These are phyloP conservation scores for Platalea minor DNA, from an alignment of 2,797 vertebrate genomes.

Conservation along the genomic window DNA sequence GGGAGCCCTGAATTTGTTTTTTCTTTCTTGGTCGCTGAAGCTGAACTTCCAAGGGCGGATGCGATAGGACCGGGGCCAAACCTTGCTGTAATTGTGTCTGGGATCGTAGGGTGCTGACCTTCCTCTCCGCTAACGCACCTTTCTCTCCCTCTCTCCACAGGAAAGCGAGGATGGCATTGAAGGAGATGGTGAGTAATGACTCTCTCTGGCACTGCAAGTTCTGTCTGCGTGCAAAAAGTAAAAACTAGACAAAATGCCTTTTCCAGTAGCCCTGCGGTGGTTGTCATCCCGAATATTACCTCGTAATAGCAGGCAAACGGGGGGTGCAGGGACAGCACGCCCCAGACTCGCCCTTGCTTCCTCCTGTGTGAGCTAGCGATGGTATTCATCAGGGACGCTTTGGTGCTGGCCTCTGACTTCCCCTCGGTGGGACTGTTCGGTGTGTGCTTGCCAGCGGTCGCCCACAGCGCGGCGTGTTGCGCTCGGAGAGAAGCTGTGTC, in stretches of 20 bases:
- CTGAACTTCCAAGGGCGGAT: not conserved
- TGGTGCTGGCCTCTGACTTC: not conserved
- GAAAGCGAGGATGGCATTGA: constrained; percentile 95
- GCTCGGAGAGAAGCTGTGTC: rapidly evolving
- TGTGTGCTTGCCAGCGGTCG: rapidly evolving
- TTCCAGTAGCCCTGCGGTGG: rapidly evolving
- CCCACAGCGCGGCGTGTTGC: rapidly evolving
- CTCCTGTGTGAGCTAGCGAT: not conserved
- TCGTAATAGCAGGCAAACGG: rapidly evolving
- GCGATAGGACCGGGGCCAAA: rapidly evolving
- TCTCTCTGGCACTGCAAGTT: not conserved
- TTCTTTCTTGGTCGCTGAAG: not conserved
- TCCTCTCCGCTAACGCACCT: not conserved
- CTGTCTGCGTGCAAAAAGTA: not conserved
- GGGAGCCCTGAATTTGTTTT: not conserved
- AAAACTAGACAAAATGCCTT: not conserved
- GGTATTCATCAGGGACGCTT: rapidly evolving
- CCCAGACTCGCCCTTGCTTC: rapidly evolving
- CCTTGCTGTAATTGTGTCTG: not conserved
- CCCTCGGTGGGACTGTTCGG: not conserved
- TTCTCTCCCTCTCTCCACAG: constrained; percentile 66
- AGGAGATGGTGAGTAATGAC: constrained; percentile 85
- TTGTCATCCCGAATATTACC: not conserved
- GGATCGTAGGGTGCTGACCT: not conserved
- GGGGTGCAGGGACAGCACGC: rapidly evolving